Base-by-base conservation (phyloP, 1,140 invertebrate species). In the Cyrtorhinus lividipennis region DNA sequence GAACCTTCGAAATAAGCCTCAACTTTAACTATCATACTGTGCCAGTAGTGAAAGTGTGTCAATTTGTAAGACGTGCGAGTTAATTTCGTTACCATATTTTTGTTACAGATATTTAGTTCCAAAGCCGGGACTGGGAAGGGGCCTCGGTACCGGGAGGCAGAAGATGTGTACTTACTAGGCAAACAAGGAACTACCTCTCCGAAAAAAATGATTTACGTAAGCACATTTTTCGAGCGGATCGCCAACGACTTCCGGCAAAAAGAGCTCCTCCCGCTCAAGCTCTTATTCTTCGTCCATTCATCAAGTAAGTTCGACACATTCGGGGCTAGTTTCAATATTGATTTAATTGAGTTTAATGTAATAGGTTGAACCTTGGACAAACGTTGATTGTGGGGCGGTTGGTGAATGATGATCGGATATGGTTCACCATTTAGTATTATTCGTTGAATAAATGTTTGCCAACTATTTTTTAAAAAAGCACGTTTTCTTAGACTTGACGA, bases 251-350 rank as follows among this genome's bases (percentile, higher is more conserved):
- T 87, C 65, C 78, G 77, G 63, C 82, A 84, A 66, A 85, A 85
- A 69, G 80, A 87, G 70, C 72, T 87, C 5, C 73, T 87, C 63
- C 83, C 85, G 1, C 69, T 87, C 22, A 88, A 88, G 71, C 73
- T 87, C 63, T 76, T 87, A 63, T 87, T 86, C 72, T 87, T 88
- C 69, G 82, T 87, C 23, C 83, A 87, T 73, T 80, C 83, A 22
- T 86, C 85, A 24, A 87, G 86, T 87, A 78, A 85, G 83, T 76
- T n/a, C n/a, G n/a, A n/a, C n/a, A n/a, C n/a, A n/a, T n/a, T n/a
- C n/a, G n/a, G n/a, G n/a, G n/a, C 2, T 3, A 5, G n/a, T n/a
- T n/a, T n/a, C n/a, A n/a, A n/a, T n/a, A n/a, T n/a, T n/a, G n/a
- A n/a, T 13, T n/a, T n/a, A n/a, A n/a, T n/a, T n/a, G n/a, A n/a